These are phyloP conservation scores for Sesia apiformis DNA, from an alignment of 2,888 invertebrate species.

Conservation along the genomic window DNA sequence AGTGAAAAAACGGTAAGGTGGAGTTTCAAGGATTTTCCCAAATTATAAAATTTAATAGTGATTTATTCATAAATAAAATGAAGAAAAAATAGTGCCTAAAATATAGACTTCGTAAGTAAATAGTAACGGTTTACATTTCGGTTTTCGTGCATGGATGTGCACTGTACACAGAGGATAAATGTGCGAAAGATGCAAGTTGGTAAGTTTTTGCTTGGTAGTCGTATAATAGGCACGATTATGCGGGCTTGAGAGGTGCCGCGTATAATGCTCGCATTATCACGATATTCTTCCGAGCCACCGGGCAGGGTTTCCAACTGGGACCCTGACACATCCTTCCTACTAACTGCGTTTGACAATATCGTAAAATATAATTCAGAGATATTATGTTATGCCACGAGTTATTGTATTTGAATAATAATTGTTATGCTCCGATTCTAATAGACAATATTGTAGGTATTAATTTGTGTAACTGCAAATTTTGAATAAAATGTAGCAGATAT, in stretches of 20 bases:
- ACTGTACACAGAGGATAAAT: constrained; percentile 23
- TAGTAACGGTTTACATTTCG: not conserved
- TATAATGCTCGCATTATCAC: constrained; percentile 70
- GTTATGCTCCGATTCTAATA: no score
- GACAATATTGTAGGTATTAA: no score
- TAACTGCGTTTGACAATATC: not conserved
- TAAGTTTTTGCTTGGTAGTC: constrained; percentile 54
- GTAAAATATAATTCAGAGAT: not conserved
- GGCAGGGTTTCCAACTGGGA: constrained; percentile 25
- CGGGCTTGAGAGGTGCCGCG: constrained; percentile 54
- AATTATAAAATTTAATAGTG: no score
- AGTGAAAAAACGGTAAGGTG: no score
- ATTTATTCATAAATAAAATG: no score
- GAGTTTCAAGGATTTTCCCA: no score
- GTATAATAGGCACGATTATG: constrained; percentile 54
- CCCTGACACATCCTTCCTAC: constrained; percentile 1
- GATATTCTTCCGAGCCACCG: constrained; percentile 53
- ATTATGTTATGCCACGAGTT: no score
- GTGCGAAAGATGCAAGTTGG: constrained; percentile 54
- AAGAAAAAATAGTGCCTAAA: no score
- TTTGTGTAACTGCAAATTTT: no score
- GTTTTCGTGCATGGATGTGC: constrained; percentile 23
- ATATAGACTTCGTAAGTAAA: no score
- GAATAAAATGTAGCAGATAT: no score
- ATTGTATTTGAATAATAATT: no score